Base-by-base conservation (phyloP, 2,113 vertebrate species). In the Urocolius indicus region DNA sequence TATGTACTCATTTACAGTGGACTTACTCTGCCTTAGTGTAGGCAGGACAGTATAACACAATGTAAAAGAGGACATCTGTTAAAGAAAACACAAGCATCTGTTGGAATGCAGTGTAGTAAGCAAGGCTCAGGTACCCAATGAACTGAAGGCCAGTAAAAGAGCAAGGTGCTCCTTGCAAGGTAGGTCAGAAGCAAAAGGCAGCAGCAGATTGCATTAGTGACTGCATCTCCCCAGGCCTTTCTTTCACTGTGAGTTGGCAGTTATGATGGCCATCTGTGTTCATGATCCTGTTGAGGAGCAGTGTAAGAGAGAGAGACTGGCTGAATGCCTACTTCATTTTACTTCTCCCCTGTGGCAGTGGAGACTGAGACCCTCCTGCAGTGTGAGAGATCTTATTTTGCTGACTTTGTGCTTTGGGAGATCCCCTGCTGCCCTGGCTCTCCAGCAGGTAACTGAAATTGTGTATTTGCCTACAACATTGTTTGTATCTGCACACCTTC, bases 211-310 rank as follows among this genome's bases (percentile, higher is more conserved):
- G n/a, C 16, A 4, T 2, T 79, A 48, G 9, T 16, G 48, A 46
- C 9, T 1, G 32, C 17, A 59, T 36, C 51, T 74, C n/a, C 51
- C 11, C 12, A 52, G 66, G 27, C 12, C 45, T 49, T n/a, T 34
- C 45, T 41, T 80, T 54, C 16, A 51, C 38, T 2, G 2, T 5
- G 32, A 49, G 43, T 57, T 46, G 75, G 15, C 7, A 17, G 32
- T 41, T 11, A 23, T 8, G 19, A 21, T 1, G 16, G 7, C 54
- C 1, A 1, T 19, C n/a, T 52, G 17, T 7, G 20, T 11, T 16
- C 24, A 1, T 15, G 11, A 4, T 48, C 29, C 54, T 2, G 0
- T 3, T 36, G 7, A 48, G n/a, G 11, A 75, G 23, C 1, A 8
- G 7, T 57, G 27, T 8, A 34, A 65, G 18, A 7, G 17, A 63